phyloP scores from a whole-genome alignment of 2,113 vertebrate species.

The Tympanuchus pallidicinctus region DNA sequence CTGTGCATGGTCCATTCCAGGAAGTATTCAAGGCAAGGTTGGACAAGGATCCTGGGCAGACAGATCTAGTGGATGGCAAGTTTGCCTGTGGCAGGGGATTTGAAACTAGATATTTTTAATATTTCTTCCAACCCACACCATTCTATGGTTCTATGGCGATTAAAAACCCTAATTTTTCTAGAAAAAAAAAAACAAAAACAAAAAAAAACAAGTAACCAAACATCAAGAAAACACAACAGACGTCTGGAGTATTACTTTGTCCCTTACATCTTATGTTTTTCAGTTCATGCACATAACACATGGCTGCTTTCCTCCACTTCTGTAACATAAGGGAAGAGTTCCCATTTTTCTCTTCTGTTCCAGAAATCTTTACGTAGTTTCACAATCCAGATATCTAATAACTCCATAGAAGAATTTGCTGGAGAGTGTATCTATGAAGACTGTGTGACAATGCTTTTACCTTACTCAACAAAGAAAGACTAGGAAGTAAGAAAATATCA shows the following conservation, averaged over 20 bases:
- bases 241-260: not conserved
- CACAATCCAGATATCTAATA: not conserved
- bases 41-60: too few species aligned
- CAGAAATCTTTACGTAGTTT: not conserved
- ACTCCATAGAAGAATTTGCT: not conserved
- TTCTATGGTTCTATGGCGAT: too few species aligned
- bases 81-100: too few species aligned
- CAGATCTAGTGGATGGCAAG: too few species aligned
- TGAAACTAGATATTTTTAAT: too few species aligned
- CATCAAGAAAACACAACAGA: too few species aligned
- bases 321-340: not conserved
- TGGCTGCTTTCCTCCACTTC: not conserved
- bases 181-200: too few species aligned
- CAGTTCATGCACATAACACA: not conserved
- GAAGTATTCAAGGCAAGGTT: too few species aligned
- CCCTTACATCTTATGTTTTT: not conserved
- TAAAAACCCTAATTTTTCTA: too few species aligned
- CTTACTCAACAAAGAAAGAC: not conserved
- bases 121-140: too few species aligned
- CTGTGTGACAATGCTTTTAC: not conserved
- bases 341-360: not conserved
- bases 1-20: too few species aligned
- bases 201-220: too few species aligned
- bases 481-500: not conserved
- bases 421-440: not conserved